Base-by-base conservation (phyloP, 2,888 invertebrate genomes). In the Thelaira solivaga region DNA sequence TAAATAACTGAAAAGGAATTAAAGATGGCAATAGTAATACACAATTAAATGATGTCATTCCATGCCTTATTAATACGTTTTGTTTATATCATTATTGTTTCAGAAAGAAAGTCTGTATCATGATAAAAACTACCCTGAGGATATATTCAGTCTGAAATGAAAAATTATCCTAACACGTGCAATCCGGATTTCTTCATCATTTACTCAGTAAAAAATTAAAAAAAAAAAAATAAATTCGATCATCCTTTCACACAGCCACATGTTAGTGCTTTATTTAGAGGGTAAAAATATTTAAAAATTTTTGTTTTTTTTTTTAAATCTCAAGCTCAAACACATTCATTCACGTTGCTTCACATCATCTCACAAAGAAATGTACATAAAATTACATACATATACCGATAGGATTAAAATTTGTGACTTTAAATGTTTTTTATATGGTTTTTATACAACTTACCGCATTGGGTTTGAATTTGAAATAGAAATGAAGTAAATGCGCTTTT, bases 401-500 rank as follows among this genome's bases (percentile, higher is more conserved):
- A 22, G 1, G 1, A 55, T 22, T 45, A n/a, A 11, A 24, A 34
- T 6, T 49, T 61, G 39, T 69, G 62, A 72, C 57, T 72, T 67
- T 77, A 59, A 71, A 49, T 61, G 36, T n/a, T 68, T 36, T 41
- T 47, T 64, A 20, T 34, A 34, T 39, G 57, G 59, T 29, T 71
- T 62, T 62, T 26, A 20, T 62, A 68, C 41, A 49, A 73, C 72
- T 73, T 65, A 69, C 73, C 73, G 13, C 59, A 53, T 36, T 31
- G 47, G 57, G 29, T 34, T 24, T 61, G 41, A 41, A 41, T 22
- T 31, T 22, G 51, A 61, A 61, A 69, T 65, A 51, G 5, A 55
- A 71, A 51, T 49, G 22, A 34, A 71, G 13, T 57, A 67, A 74
- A 67, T 74, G 74, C 51, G 59, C 74, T 74, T 74, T 74, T 74